Evolutionary conservation across 2,797 vertebrate species (phyloP), one percentile per base, ranked within the genome.

Genomic region (Chelon auratus): DNA sequence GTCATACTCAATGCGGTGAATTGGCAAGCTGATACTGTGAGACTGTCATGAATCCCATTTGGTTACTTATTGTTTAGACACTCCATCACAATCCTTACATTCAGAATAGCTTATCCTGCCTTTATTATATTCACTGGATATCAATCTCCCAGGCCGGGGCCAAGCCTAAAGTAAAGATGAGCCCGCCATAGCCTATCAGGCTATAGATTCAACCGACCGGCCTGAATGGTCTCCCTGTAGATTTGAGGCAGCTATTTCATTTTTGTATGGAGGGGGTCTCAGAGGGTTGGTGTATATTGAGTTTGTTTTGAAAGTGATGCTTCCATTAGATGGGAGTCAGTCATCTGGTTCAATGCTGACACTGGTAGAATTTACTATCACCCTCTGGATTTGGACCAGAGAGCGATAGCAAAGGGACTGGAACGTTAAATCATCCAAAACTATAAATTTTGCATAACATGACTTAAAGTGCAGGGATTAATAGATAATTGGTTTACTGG

Each of bases 261-360:
- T 82, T 85, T 84, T 78, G 59, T 82, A 62, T 68, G 48, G 65
- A 59, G 52, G 65, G 64, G 67, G 70, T 88, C 84, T 71, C 81
- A 54, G 54, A 77, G 77, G 85, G 70, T 18, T 51, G 66, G 67
- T 72, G 68, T 74, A 65, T 89, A 91, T 88, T 85, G 87, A 90
- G 84, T 92, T 87, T 85, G 82, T 90, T 92, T 85, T 90, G 74
- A 88, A 92, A 86, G 85, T 67, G 75, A 80, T 64, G 77, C 81
- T 86, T 89, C 79, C 78, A 93, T 92, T 90, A 78, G 80, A 84
- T 87, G 59, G 80, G 69, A 92, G 77, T 86, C 86, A 86, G 83
- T 84, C 86, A 84, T 86, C 71, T 87, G 83, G 54, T 84, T 89
- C 85, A 74, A 62, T 63, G 76, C 72, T 77, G 78, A 86, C 82